These are phyloP conservation scores for Sinelater perroti DNA, from an alignment of 2,888 invertebrate genomes.

Conservation along the genomic window DNA sequence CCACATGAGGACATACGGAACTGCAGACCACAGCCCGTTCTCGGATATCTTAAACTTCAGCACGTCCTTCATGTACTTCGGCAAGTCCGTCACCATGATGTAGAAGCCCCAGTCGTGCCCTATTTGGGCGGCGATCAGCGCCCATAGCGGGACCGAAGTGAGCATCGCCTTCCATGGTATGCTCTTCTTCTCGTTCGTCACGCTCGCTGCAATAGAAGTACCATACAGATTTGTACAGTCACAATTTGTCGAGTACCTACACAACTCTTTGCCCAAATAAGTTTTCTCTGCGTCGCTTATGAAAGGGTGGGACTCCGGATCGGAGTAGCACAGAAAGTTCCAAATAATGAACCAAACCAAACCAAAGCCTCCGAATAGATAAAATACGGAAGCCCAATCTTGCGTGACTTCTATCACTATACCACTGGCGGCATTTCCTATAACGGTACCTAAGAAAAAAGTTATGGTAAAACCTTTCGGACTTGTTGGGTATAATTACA, in stretches of 20 bases:
- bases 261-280: conserved; percentile 72
- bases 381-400: conserved; percentile 82
- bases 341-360: conserved; percentile 70
- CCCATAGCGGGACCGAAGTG: conserved; percentile 77
- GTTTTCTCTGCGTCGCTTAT: conserved; percentile 76
- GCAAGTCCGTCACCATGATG: conserved; percentile 76
- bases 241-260: conserved; percentile 54
- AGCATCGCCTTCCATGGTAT: conserved; percentile 71
- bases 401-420: conserved; percentile 70
- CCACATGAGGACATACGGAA: conserved; percentile 77
- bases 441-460: conserved; percentile 23
- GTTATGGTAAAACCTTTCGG: not conserved
- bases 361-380: conserved; percentile 80
- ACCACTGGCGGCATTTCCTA: conserved; percentile 60
- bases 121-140: conserved; percentile 76
- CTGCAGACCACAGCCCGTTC: conserved; percentile 69
- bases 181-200: conserved; percentile 18
- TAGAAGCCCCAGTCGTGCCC: conserved; percentile 78
- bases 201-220: conserved; percentile 32
- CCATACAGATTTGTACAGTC: too few species aligned
- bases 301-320: conserved; percentile 78
- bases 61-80: conserved; percentile 75
- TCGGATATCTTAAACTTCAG: conserved; percentile 71
- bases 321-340: conserved; percentile 61
- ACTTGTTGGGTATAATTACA: not conserved